phyloP scores from a whole-genome alignment of 1,140 invertebrate species.

The Drosophila obscura region DNA sequence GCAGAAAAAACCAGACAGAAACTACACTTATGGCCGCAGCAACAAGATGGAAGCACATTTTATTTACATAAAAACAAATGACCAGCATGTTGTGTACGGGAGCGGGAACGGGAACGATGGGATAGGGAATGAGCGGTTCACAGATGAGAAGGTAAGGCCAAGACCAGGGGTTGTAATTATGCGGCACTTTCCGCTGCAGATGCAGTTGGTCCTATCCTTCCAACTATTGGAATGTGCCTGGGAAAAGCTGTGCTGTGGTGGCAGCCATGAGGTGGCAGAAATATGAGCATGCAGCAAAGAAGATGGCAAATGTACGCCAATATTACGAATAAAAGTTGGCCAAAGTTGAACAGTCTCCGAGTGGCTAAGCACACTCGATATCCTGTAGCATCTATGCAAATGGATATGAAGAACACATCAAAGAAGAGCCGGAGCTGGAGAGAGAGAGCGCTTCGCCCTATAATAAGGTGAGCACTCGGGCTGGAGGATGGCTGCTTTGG shows the following conservation, averaged over 20 bases:
- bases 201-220: slow-evolving; percentile 15
- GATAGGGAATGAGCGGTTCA: slow-evolving; percentile 34
- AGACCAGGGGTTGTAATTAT: slow-evolving; percentile 74
- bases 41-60: slow-evolving; percentile 65
- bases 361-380: too few relatives aligned
- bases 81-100: slow-evolving; percentile 72
- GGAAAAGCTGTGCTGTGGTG: slow-evolving; percentile 42
- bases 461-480: slow-evolving; percentile 31
- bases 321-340: neutral
- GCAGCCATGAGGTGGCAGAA: slow-evolving; percentile 63
- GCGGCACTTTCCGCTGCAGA: slow-evolving; percentile 41
- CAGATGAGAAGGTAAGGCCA: slow-evolving; percentile 35
- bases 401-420: too few relatives aligned
- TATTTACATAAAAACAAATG: slow-evolving; percentile 82
- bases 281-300: neutral
- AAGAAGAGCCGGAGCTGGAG: too few relatives aligned
- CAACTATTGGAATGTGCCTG: slow-evolving; percentile 54
- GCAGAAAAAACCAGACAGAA: slow-evolving; percentile 13
- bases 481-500: slow-evolving; percentile 48
- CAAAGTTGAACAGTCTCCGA: too few relatives aligned
- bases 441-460: neutral
- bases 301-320: neutral
- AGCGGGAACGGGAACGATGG: slow-evolving; percentile 12
- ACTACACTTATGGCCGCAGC: slow-evolving; percentile 53
- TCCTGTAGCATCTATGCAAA: too few relatives aligned